Percentiles rank a stretch among this genome's conserved stretches.
These are phyloP conservation scores for Papilio polyxenes DNA, from an alignment of 1,140 invertebrate species.

Conservation along the genomic window DNA sequence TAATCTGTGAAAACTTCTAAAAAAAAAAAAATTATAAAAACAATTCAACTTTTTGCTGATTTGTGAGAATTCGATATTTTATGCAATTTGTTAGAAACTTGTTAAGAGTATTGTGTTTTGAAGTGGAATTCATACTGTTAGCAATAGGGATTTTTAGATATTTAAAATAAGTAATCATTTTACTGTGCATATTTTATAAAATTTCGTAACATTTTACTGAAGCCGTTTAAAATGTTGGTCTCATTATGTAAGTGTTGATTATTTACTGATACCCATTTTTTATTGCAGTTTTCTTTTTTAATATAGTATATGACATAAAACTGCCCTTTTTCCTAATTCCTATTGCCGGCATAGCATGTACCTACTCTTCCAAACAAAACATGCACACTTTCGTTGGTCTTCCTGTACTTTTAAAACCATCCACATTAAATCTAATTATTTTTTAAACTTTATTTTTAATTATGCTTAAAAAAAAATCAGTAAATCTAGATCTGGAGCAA, in stretches of 20 bases:
- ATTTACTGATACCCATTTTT: background rate
- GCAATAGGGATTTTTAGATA: background rate
- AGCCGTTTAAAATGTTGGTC: constrained; percentile 41
- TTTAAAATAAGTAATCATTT: background rate
- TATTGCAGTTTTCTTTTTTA: background rate
- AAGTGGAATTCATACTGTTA: background rate
- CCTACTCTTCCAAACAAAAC: too few relatives aligned
- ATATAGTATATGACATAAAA: background rate
- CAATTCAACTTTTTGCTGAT: constrained; percentile 6
- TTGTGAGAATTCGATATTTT: background rate
- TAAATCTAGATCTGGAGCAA: background rate
- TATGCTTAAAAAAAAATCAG: background rate
- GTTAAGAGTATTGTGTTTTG: background rate
- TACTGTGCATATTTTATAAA: constrained; percentile 2
- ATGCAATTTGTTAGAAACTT: background rate
- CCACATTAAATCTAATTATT: too few relatives aligned
- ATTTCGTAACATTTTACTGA: background rate
- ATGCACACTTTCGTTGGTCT: too few relatives aligned
- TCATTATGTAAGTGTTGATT: constrained; percentile 42
- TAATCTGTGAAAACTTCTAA: background rate
- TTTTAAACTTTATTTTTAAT: background rate
- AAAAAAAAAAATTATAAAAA: constrained; percentile 13
- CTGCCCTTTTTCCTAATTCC: background rate
- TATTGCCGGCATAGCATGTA: background rate
- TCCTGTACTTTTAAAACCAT: too few relatives aligned